These are phyloP conservation scores for Geophilus truncorum DNA, from an alignment of 2,888 invertebrate species.

Conservation along the genomic window DNA sequence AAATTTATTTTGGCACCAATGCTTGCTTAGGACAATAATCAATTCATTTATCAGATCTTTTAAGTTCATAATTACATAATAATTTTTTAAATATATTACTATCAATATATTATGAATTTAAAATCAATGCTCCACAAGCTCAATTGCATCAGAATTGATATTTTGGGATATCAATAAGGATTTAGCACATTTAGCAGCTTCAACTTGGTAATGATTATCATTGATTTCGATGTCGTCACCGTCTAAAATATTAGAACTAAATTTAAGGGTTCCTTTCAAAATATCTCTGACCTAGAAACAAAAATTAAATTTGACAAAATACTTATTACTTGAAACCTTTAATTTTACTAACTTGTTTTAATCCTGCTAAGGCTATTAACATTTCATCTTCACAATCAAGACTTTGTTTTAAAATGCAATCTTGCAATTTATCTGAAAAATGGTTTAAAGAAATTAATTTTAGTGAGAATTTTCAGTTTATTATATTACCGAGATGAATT, in stretches of 20 bases:
- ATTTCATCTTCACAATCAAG: slow-evolving; percentile 48
- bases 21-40: too few relatives aligned
- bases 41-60: background rate
- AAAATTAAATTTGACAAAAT: too few relatives aligned
- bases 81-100: background rate
- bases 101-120: background rate
- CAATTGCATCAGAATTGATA: background rate
- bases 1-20: background rate
- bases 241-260: slow-evolving; percentile 32
- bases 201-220: slow-evolving; percentile 33
- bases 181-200: background rate
- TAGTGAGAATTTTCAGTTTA: background rate
- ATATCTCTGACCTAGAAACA: slow-evolving; percentile 37
- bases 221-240: slow-evolving; percentile 33
- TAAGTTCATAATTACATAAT: background rate
- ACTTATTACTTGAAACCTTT: background rate
- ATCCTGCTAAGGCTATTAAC: slow-evolving; percentile 47
- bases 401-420: slow-evolving; percentile 44
- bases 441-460: background rate
- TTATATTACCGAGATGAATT: slow-evolving; percentile 35
- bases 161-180: background rate
- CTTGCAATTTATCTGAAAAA: slow-evolving; percentile 46
- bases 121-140: background rate
- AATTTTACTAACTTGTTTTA: slow-evolving; percentile 49
- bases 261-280: slow-evolving; percentile 37